Conservation (phyloP, 2,113 vertebrate species). For the Beaufortia kweichowensis region DNA sequence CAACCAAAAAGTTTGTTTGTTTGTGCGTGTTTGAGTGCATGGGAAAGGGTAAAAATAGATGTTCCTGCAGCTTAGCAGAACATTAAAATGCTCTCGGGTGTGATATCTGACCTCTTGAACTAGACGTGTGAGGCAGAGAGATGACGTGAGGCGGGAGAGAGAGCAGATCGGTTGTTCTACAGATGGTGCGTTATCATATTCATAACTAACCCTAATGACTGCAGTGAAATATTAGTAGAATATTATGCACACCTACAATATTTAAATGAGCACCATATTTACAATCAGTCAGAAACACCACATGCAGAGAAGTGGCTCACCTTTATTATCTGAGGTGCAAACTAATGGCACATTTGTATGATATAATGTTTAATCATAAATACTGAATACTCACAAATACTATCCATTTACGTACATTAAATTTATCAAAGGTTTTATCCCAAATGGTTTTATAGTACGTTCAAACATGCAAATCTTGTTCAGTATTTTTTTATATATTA, state of each 20-base stretch:
- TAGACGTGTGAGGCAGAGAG: not conserved
- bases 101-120: slow-evolving; percentile 14
- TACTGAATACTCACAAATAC: not conserved
- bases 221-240: slow-evolving; percentile 57
- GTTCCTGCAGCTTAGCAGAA: not conserved
- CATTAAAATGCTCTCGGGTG: not conserved
- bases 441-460: too few relatives aligned
- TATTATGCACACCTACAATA: slow-evolving; percentile 61
- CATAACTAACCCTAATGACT: slow-evolving; percentile 64
- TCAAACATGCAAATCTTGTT: too few relatives aligned
- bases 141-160: not conserved
- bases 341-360: not conserved
- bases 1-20: not conserved
- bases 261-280: slow-evolving; percentile 56
- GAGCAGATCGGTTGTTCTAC: slow-evolving; percentile 5
- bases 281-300: slow-evolving; percentile 15
- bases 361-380: not conserved
- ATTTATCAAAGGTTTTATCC: too few relatives aligned
- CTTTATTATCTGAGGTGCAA: slow-evolving; percentile 7
- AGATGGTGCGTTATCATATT: slow-evolving; percentile 54
- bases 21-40: not conserved
- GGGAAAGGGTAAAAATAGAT: not conserved
- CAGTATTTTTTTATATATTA: too few relatives aligned
- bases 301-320: slow-evolving; percentile 15
- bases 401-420: too few relatives aligned